phyloP scores from a whole-genome alignment of 1,140 invertebrate genomes.

The Anastrepha obliqua region DNA sequence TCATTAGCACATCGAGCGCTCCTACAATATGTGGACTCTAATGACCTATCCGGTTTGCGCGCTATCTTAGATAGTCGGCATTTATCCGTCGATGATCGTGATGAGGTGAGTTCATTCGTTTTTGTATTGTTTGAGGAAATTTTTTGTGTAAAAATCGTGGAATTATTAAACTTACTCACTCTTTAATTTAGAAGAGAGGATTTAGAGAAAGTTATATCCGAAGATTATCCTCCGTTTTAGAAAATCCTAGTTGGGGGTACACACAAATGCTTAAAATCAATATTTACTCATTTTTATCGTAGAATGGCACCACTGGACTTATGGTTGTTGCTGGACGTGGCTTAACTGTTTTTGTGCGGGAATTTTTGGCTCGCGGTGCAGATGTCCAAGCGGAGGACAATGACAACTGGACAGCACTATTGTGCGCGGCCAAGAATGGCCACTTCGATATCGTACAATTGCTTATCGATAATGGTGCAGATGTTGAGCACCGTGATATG shows the following conservation, averaged over 20 bases:
- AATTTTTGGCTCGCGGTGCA: constrained; percentile 89
- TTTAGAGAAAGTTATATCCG: too few relatives aligned
- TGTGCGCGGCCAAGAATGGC: constrained; percentile 94
- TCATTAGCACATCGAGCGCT: constrained; percentile 88
- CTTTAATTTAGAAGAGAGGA: too few relatives aligned
- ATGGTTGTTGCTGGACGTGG: constrained; percentile 91
- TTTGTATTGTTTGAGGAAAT: not conserved
- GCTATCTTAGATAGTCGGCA: constrained; percentile 88
- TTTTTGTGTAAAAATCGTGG: not conserved
- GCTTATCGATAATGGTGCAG: constrained; percentile 90
- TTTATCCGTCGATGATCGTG: constrained; percentile 89
- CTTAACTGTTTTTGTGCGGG: constrained; percentile 85
- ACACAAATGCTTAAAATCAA: too few relatives aligned
- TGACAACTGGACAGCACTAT: constrained; percentile 94
- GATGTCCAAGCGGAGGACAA: constrained; percentile 93
- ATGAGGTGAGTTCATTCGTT: constrained; percentile 82
- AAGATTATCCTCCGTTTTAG: too few relatives aligned
- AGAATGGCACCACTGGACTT: constrained; percentile 94
- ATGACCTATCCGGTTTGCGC: constrained; percentile 86
- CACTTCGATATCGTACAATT: constrained; percentile 87
- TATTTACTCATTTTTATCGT: constrained; percentile 31
- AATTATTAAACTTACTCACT: not conserved
- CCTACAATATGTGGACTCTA: constrained; percentile 85
- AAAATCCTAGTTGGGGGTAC: too few relatives aligned
- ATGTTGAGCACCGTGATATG: constrained; percentile 94